Evolutionary conservation across 2,113 vertebrate species (phyloP).

Genomic region (Sula dactylatra): DNA sequence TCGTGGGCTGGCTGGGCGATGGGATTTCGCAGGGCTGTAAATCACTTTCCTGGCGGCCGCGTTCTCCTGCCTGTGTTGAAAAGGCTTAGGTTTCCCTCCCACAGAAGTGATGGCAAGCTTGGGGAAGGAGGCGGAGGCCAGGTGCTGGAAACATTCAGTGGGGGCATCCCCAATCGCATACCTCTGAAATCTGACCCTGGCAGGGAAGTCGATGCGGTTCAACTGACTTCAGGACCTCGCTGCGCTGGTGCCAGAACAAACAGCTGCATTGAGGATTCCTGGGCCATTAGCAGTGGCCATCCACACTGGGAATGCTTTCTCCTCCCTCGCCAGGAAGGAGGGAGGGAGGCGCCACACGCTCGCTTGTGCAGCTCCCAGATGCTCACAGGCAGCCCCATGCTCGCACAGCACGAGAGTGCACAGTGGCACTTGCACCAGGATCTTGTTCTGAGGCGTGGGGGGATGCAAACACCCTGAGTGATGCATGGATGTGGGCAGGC

Average conservation of each 20-base stretch:
- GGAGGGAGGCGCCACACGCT: neutral
- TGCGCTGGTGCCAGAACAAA: conserved; percentile 36
- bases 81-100: neutral
- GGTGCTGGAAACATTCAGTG: neutral
- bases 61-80: neutral
- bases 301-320: conserved; percentile 22
- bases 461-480: neutral
- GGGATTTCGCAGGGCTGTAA: neutral
- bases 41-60: neutral
- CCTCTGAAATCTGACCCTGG: conserved; percentile 23
- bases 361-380: neutral
- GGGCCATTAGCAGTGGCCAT: conserved; percentile 4
- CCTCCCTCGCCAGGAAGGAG: neutral
- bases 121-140: neutral
- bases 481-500: neutral
- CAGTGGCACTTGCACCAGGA: neutral
- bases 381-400: neutral
- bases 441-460: accelerated
- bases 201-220: conserved; percentile 29
- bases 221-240: neutral
- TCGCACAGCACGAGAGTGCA: accelerated
- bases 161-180: neutral
- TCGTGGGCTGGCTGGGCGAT: neutral
- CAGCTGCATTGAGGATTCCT: conserved; percentile 20
- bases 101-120: neutral